phyloP scores from a whole-genome alignment of 1,140 invertebrate species.

The Bombus vancouverensis region DNA sequence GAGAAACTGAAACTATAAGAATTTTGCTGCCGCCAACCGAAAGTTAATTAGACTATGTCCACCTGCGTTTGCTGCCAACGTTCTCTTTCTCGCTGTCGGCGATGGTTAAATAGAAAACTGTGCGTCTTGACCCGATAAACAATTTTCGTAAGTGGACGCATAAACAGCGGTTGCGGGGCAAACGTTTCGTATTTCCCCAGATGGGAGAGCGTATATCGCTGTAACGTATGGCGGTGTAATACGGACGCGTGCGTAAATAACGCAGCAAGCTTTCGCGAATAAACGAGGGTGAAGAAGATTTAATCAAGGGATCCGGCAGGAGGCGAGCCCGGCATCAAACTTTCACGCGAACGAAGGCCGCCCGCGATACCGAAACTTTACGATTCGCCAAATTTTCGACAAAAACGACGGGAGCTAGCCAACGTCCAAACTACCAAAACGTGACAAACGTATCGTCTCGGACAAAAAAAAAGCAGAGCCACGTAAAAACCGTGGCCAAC shows the following conservation, averaged over 20 bases:
- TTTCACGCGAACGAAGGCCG: background rate
- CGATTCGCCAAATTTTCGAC: background rate
- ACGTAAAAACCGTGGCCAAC: background rate
- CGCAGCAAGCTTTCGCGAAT: background rate
- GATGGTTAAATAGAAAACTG: background rate
- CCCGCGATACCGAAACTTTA: background rate
- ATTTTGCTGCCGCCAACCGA: too few species aligned
- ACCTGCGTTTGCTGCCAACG: background rate
- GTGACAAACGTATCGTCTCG: background rate
- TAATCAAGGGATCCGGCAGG: background rate
- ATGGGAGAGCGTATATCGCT: background rate
- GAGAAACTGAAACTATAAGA: background rate
- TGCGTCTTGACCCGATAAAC: background rate
- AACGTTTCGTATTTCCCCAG: background rate
- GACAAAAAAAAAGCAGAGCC: background rate
- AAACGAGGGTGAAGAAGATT: slow-evolving; percentile 14
- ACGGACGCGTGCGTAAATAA: background rate
- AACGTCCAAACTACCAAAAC: background rate
- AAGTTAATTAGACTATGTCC: background rate
- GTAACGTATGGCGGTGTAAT: background rate
- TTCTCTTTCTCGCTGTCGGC: background rate
- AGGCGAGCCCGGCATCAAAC: background rate
- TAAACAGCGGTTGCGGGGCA: too few species aligned
- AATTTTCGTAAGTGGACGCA: background rate
- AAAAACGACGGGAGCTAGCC: background rate